Evolutionary conservation across 2,797 vertebrate species (phyloP).

Genomic region (Neostethus bicornis): DNA sequence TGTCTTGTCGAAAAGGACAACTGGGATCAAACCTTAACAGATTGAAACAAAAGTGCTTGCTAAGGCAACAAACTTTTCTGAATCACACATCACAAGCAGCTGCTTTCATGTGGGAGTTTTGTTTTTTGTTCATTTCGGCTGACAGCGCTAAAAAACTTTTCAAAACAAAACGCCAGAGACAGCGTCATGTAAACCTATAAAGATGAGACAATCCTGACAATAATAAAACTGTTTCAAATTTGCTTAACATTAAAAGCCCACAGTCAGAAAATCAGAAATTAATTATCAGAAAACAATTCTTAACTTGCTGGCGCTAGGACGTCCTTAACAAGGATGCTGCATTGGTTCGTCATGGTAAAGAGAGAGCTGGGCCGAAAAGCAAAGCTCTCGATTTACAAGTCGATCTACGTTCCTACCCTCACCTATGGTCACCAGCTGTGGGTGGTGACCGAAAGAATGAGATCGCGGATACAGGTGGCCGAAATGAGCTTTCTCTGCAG

Average conservation of each 20-base stretch:
- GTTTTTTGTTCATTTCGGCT: not conserved
- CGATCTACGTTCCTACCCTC: too few relatives aligned
- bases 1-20: constrained; percentile 18
- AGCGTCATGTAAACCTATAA: not conserved
- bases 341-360: too few relatives aligned
- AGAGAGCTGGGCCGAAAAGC: too few relatives aligned
- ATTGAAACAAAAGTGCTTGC: not conserved
- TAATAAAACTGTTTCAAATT: not conserved
- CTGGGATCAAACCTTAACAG: constrained; percentile 5
- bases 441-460: too few relatives aligned
- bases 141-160: constrained; percentile 2
- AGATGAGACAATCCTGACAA: not conserved
- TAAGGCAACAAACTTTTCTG: constrained; percentile 18
- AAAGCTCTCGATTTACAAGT: too few relatives aligned
- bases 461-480: too few relatives aligned
- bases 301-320: too few relatives aligned
- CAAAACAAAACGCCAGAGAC: not conserved
- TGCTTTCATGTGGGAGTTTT: not conserved
- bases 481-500: too few relatives aligned
- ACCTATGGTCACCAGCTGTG: too few relatives aligned
- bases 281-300: too few relatives aligned
- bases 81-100: not conserved
- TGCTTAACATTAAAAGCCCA: not conserved
- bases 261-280: too few relatives aligned
- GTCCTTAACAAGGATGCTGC: too few relatives aligned